These are phyloP conservation scores for Aelia acuminata DNA, from an alignment of 2,888 invertebrate species.

Conservation along the genomic window DNA sequence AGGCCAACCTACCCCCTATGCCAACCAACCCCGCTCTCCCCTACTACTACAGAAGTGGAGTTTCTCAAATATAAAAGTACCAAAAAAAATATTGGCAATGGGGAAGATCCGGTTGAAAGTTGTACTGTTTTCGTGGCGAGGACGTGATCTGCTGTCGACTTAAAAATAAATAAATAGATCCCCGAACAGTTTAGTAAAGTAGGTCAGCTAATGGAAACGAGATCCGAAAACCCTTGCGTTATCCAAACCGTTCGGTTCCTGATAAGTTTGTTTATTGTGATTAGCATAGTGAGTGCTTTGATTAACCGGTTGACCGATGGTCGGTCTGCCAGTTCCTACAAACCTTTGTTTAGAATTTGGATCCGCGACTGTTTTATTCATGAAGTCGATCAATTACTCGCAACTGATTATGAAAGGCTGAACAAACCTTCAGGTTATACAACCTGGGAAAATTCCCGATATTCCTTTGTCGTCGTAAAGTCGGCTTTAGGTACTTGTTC, in stretches of 20 bases:
- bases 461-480: neutral
- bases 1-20: too few species aligned
- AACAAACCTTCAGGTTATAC: neutral
- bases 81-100: neutral
- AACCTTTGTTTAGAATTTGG: conserved; percentile 13
- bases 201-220: too few species aligned
- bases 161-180: too few species aligned
- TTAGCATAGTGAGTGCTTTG: neutral
- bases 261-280: conserved; percentile 16
- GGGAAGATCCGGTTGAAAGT: too few species aligned
- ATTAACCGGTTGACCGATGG: neutral
- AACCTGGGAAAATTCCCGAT: neutral
- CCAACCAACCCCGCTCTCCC: too few species aligned
- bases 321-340: neutral
- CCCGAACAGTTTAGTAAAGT: too few species aligned
- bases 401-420: neutral
- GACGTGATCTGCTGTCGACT: too few species aligned
- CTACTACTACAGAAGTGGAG: too few species aligned
- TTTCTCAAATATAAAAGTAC: too few species aligned
- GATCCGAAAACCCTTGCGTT: neutral
- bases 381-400: conserved; percentile 9
- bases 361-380: conserved; percentile 24
- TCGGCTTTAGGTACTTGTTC: neutral
- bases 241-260: neutral
- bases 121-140: too few species aligned